Evolutionary conservation across 2,888 invertebrate genomes (phyloP).

Genomic region (Polylopha cassiicola): DNA sequence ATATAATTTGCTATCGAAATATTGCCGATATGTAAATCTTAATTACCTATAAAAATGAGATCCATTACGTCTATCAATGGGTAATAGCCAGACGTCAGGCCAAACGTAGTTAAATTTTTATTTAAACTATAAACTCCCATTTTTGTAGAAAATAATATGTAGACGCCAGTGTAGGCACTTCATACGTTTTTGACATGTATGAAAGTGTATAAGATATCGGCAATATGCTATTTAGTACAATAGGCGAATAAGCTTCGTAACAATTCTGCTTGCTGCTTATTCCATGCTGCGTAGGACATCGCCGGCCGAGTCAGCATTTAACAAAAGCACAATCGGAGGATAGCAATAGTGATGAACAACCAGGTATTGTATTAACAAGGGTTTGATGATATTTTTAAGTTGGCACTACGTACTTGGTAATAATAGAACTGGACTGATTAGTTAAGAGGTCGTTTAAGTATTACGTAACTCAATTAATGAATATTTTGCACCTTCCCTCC

Average conservation of each 20-base stretch:
- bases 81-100: too few species aligned
- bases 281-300: conserved; percentile 68
- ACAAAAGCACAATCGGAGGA: conserved; percentile 81
- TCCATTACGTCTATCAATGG: too few species aligned
- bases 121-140: too few species aligned
- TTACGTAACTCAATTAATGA: too few species aligned
- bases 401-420: conserved; percentile 30
- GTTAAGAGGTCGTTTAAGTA: neutral
- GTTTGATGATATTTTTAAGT: conserved; percentile 19
- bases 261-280: conserved; percentile 46
- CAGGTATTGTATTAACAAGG: conserved; percentile 31
- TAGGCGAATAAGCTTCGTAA: conserved; percentile 17
- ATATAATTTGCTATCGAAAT: too few species aligned
- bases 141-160: too few species aligned
- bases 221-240: conserved; percentile 4
- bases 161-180: too few species aligned
- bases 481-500: neutral
- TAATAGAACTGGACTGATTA: neutral
- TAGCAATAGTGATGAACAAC: conserved; percentile 79
- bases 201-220: conserved; percentile 1
- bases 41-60: too few species aligned
- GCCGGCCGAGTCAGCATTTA: conserved; percentile 71
- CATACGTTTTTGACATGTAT: too few species aligned
- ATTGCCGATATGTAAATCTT: too few species aligned
- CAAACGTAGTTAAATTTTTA: too few species aligned